Conservation (phyloP, 2,888 invertebrate genomes). For the Mesodorylaimus sp. region DNA sequence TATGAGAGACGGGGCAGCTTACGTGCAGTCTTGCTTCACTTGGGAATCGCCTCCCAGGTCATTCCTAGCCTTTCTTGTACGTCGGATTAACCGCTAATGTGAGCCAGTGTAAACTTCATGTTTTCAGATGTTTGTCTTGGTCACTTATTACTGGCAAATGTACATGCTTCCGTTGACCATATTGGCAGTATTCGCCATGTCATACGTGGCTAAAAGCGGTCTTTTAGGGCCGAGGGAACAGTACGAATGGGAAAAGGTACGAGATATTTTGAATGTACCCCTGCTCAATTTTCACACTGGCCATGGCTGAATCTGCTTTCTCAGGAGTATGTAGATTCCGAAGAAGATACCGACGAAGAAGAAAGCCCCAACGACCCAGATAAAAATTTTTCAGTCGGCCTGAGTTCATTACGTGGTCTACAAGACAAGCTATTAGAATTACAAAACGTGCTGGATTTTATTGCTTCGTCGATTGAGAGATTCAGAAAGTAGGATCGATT, state of each 20-base stretch:
- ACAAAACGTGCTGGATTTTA: conserved; percentile 79
- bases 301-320: too few relatives aligned
- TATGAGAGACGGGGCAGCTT: conserved; percentile 69
- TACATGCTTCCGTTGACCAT: neutral
- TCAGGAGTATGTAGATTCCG: too few relatives aligned
- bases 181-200: neutral
- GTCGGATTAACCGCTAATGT: conserved; percentile 13
- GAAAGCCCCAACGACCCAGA: too few relatives aligned
- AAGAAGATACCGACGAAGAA: too few relatives aligned
- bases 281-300: too few relatives aligned
- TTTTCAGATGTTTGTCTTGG: too few relatives aligned
- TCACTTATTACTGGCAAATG: neutral
- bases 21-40: conserved; percentile 82
- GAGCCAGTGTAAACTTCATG: too few relatives aligned
- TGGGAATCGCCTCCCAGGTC: conserved; percentile 82
- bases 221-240: too few relatives aligned
- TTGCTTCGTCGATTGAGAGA: conserved; percentile 78
- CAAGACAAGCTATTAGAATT: conserved; percentile 92
- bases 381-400: too few relatives aligned
- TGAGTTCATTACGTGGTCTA: conserved; percentile 35
- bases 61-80: conserved; percentile 52
- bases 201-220: too few relatives aligned
- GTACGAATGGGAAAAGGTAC: too few relatives aligned
- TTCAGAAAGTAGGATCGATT: conserved; percentile 56
- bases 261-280: too few relatives aligned